A percentile compares a stretch with the other conserved stretches of the same genome.
Conservation (phyloP, 2,888 invertebrate species). For the Rapana venosa region DNA sequence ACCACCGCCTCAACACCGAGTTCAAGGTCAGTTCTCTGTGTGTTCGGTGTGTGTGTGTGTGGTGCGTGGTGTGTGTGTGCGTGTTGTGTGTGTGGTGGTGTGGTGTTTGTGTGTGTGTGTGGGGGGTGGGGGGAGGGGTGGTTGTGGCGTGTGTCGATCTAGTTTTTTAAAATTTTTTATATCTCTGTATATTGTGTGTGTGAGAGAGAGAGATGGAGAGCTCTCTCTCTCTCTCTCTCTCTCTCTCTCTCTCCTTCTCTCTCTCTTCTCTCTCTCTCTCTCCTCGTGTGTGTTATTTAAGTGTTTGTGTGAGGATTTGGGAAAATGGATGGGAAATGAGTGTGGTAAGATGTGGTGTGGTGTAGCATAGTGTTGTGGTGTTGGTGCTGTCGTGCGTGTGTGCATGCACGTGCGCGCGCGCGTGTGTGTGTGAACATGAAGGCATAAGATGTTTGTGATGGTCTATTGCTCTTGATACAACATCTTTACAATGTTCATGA, state of each 20-base stretch:
- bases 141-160: constrained; percentile 8
- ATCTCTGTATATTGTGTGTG: neutral
- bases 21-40: constrained; percentile 60
- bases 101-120: neutral
- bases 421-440: too few relatives aligned
- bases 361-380: too few relatives aligned
- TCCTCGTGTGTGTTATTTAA: too few relatives aligned
- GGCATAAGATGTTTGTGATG: too few relatives aligned
- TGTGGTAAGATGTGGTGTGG: too few relatives aligned
- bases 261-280: constrained; percentile 8
- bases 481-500: too few relatives aligned
- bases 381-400: too few relatives aligned
- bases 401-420: too few relatives aligned
- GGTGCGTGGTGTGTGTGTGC: neutral
- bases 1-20: constrained; percentile 68
- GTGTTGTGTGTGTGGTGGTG: neutral
- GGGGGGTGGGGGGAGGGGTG: constrained; percentile 8
- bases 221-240: constrained; percentile 2
- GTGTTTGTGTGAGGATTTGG: too few relatives aligned
- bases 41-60: neutral
- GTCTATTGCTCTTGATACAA: too few relatives aligned
- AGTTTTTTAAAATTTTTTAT: neutral
- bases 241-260: neutral
- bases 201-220: neutral
- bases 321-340: too few relatives aligned